Percentiles rank a stretch among this genome's conserved stretches.
Evolutionary conservation across 1,140 invertebrate genomes (phyloP).

Genomic region (Mizuhopecten yessoensis): DNA sequence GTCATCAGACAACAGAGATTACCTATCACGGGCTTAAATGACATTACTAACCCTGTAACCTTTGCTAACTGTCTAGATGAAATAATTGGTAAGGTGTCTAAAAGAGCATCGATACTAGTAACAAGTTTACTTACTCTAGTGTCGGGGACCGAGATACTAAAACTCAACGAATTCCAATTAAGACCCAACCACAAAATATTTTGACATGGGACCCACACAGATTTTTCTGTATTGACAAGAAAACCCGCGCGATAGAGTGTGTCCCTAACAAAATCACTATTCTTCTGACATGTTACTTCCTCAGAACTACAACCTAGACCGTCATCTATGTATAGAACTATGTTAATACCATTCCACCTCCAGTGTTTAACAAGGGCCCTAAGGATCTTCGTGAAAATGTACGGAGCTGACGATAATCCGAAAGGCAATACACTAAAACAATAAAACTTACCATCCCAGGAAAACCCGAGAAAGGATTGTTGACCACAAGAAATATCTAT

Average conservation of each 20-base stretch:
- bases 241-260: no score
- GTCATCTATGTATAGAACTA: constrained; percentile 53
- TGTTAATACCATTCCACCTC: constrained; percentile 47
- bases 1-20: constrained; percentile 45
- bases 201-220: constrained; percentile 44
- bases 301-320: constrained; percentile 38
- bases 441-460: constrained; percentile 45
- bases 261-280: no score
- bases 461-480: constrained; percentile 49
- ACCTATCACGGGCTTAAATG: constrained; percentile 46
- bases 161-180: constrained; percentile 40
- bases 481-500: constrained; percentile 44
- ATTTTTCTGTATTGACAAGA: constrained; percentile 50
- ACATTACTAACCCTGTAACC: constrained; percentile 46
- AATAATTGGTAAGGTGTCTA: background rate
- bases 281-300: no score
- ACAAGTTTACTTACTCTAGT: constrained; percentile 17
- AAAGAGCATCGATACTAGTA: background rate
- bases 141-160: constrained; percentile 12
- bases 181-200: constrained; percentile 42
- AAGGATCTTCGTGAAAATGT: constrained; percentile 53
- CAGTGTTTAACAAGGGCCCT: constrained; percentile 52
- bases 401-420: constrained; percentile 49
- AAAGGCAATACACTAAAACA: constrained; percentile 51
- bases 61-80: constrained; percentile 44